Percentiles rank a stretch among this genome's conserved stretches.
phyloP scores from a whole-genome alignment of 2,797 vertebrate genomes.

The Nyctalus aviator region DNA sequence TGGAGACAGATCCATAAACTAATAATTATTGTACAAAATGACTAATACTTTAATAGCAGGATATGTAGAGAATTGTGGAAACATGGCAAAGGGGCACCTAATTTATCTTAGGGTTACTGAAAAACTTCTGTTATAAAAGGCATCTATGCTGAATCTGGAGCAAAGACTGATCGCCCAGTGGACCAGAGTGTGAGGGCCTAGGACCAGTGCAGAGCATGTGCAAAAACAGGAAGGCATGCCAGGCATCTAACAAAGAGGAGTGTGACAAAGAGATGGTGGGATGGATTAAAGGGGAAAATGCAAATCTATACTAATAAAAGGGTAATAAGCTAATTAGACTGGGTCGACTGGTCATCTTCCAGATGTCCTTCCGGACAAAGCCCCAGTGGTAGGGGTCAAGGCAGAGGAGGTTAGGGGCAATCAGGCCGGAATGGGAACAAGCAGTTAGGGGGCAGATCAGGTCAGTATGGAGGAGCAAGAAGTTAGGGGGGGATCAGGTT shows the following conservation, averaged over 20 bases:
- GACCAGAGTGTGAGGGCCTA: neutral
- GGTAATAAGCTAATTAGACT: too few species aligned
- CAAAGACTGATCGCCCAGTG: neutral
- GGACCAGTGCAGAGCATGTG: neutral
- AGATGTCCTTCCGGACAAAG: too few species aligned
- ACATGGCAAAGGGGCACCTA: neutral
- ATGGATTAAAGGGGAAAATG: neutral
- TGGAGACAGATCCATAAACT: neutral
- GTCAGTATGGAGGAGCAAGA: too few species aligned
- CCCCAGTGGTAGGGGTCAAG: too few species aligned
- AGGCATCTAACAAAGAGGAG: neutral
- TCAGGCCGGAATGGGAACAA: too few species aligned
- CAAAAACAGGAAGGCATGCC: neutral
- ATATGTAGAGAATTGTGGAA: neutral
- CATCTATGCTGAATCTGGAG: neutral
- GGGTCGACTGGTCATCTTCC: too few species aligned
- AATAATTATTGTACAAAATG: neutral
- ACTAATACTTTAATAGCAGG: conserved; percentile 45
- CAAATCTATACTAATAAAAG: neutral
- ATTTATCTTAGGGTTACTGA: neutral
- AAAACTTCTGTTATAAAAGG: neutral
- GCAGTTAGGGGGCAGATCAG: too few species aligned
- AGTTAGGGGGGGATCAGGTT: too few species aligned
- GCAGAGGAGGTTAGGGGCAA: too few species aligned
- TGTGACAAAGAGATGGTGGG: neutral